Conservation (phyloP, 2,888 invertebrate genomes). For the Brachypterus glaber region DNA sequence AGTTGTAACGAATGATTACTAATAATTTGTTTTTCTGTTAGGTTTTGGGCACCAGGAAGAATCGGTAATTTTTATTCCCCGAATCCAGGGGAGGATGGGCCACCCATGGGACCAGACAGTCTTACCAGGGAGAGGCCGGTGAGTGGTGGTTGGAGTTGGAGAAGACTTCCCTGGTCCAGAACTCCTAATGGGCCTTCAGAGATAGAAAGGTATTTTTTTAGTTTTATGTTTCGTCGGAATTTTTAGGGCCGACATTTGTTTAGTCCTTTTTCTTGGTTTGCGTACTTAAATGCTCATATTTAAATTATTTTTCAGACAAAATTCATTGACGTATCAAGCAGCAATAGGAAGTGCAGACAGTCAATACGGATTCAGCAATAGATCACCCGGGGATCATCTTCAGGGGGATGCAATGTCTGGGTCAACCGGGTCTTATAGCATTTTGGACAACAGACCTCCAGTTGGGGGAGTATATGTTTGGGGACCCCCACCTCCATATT, state of each 20-base stretch:
- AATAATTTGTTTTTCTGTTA: slow-evolving; percentile 18
- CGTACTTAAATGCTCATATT: neutral
- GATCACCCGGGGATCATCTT: slow-evolving; percentile 35
- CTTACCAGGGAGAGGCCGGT: slow-evolving; percentile 30
- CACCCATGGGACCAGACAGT: slow-evolving; percentile 25
- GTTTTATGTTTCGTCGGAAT: no score
- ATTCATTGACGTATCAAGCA: slow-evolving; percentile 51
- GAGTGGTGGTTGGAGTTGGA: slow-evolving; percentile 60
- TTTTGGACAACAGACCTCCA: slow-evolving; percentile 46
- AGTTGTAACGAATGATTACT: neutral
- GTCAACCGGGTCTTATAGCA: slow-evolving; percentile 48
- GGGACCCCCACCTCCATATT: slow-evolving; percentile 86
- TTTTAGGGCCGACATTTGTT: no score
- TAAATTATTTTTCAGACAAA: slow-evolving; percentile 31
- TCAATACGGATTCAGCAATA: slow-evolving; percentile 67
- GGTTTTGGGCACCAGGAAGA: slow-evolving; percentile 53
- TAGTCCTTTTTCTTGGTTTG: neutral
- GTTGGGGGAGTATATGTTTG: slow-evolving; percentile 56
- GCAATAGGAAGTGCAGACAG: slow-evolving; percentile 67
- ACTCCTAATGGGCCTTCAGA: slow-evolving; percentile 40
- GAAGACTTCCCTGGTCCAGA: slow-evolving; percentile 62
- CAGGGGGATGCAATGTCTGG: slow-evolving; percentile 34
- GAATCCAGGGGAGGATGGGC: slow-evolving; percentile 57
- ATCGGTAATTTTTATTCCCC: slow-evolving; percentile 78
- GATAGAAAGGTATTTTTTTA: slow-evolving; percentile 33